Conservation (phyloP, 2,888 invertebrate genomes). For the Laspeyria flexula region DNA sequence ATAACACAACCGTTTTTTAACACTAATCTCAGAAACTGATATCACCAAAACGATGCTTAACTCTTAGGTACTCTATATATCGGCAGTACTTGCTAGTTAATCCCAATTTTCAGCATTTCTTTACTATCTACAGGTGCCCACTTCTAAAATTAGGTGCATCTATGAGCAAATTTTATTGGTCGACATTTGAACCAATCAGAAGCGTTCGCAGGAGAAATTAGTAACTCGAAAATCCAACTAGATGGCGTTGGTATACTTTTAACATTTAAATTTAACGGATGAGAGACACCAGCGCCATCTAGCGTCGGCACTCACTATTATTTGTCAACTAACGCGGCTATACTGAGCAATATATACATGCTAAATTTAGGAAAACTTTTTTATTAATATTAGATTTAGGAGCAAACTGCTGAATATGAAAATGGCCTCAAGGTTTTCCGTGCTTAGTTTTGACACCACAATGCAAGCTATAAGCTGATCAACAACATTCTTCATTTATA, state of each 20-base stretch:
- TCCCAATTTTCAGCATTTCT: conserved; percentile 43
- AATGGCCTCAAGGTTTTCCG: conserved; percentile 47
- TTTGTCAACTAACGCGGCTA: conserved; percentile 43
- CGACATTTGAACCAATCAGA: conserved; percentile 71
- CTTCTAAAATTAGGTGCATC: conserved; percentile 72
- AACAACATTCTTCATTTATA: conserved; percentile 31
- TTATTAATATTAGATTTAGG: conserved; percentile 42
- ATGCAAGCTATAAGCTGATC: conserved; percentile 36
- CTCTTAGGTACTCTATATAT: conserved; percentile 48
- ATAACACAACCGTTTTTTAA: conserved; percentile 46
- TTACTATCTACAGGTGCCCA: conserved; percentile 75
- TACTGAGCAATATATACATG: conserved; percentile 70
- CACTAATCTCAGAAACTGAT: conserved; percentile 38
- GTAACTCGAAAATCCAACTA: conserved; percentile 41
- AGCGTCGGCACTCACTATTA: conserved; percentile 27
- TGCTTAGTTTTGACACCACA: conserved; percentile 70
- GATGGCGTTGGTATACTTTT: conserved; percentile 28
- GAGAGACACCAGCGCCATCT: conserved; percentile 24
- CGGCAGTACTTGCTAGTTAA: conserved; percentile 78
- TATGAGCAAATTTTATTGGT: conserved; percentile 78
- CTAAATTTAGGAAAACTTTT: conserved; percentile 54
- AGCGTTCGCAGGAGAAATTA: conserved; percentile 59
- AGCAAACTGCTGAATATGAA: conserved; percentile 68
- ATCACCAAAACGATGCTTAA: conserved; percentile 45
- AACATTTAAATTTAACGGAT: conserved; percentile 12